Evolutionary conservation across 1,140 invertebrate species (phyloP).

Genomic region (Orius insidiosus): DNA sequence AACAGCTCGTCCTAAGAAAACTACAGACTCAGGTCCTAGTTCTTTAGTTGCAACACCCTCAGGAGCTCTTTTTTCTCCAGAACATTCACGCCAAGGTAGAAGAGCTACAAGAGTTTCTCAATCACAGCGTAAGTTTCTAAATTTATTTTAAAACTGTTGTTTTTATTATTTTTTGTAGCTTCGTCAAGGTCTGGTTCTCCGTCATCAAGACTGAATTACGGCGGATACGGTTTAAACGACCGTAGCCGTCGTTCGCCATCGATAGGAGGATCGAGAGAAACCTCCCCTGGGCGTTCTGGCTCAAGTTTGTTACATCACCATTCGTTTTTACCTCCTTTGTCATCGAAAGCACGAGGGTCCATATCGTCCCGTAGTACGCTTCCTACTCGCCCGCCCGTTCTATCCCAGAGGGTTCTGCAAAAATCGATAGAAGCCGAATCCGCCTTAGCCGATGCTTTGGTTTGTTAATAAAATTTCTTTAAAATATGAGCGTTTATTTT

Average conservation of each 20-base stretch:
- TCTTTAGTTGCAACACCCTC: slow-evolving; percentile 7
- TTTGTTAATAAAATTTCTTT: slow-evolving; percentile 23
- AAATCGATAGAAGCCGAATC: slow-evolving; percentile 80
- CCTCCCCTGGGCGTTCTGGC: slow-evolving; percentile 7
- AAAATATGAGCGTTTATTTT: too few relatives aligned
- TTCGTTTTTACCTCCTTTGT: too few relatives aligned
- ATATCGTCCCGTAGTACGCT: slow-evolving; percentile 21
- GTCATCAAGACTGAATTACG: too few relatives aligned
- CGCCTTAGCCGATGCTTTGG: slow-evolving; percentile 56
- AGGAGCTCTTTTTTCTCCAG: slow-evolving; percentile 19
- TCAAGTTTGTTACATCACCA: too few relatives aligned
- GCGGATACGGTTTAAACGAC: too few relatives aligned
- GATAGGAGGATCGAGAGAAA: slow-evolving; percentile 16
- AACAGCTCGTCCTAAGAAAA: slow-evolving; percentile 34
- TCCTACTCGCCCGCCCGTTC: slow-evolving; percentile 33
- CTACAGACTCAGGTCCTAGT: slow-evolving; percentile 8
- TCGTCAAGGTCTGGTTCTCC: too few relatives aligned
- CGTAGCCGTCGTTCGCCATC: too few relatives aligned
- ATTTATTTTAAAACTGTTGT: too few relatives aligned
- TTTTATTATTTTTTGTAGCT: too few relatives aligned
- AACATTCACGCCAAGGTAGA: slow-evolving; percentile 40
- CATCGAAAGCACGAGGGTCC: background rate
- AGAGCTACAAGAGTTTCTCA: slow-evolving; percentile 59
- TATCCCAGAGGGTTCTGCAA: slow-evolving; percentile 66
- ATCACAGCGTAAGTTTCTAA: slow-evolving; percentile 79